A percentile compares a stretch with the other conserved stretches of the same genome.
These are phyloP conservation scores for Euleptes europaea DNA, from an alignment of 2,113 vertebrate genomes.

Conservation along the genomic window DNA sequence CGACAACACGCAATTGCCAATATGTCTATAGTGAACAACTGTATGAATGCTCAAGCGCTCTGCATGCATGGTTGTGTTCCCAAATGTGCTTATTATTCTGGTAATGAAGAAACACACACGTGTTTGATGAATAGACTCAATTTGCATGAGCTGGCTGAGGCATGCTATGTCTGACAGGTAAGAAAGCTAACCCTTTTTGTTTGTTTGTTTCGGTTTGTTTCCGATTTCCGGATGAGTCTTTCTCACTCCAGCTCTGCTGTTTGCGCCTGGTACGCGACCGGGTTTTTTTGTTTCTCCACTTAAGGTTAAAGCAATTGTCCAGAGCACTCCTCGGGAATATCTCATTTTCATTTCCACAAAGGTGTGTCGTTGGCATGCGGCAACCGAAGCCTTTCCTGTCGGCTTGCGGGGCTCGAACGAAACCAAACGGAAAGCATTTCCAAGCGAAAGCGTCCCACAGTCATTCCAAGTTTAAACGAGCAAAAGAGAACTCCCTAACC, in stretches of 20 bases:
- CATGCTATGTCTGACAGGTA: slow-evolving; percentile 84
- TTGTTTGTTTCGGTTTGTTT: slow-evolving; percentile 5
- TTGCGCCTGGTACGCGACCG: slow-evolving; percentile 40
- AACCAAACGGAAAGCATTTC: background rate
- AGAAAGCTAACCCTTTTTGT: slow-evolving; percentile 60
- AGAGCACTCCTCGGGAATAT: slow-evolving; percentile 59
- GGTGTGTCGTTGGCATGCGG: slow-evolving; percentile 53
- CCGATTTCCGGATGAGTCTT: slow-evolving; percentile 46
- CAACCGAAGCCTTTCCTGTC: slow-evolving; percentile 43
- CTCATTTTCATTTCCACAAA: slow-evolving; percentile 78
- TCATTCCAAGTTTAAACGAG: slow-evolving; percentile 33
- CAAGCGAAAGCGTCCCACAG: background rate
- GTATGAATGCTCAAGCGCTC: slow-evolving; percentile 76
- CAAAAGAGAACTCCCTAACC: slow-evolving; percentile 1
- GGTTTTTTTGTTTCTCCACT: slow-evolving; percentile 15
- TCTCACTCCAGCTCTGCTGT: slow-evolving; percentile 38
- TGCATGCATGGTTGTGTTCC: slow-evolving; percentile 78
- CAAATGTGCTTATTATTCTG: slow-evolving; percentile 76
- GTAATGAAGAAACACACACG: slow-evolving; percentile 67
- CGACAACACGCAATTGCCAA: background rate
- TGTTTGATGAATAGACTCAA: slow-evolving; percentile 71
- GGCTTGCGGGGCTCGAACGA: slow-evolving; percentile 34
- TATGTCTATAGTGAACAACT: slow-evolving; percentile 37
- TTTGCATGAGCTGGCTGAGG: slow-evolving; percentile 86
- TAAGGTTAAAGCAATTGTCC: slow-evolving; percentile 45